Evolutionary conservation across 2,113 vertebrate genomes (phyloP), one percentile per base, ranked within the genome.

Genomic region (Lepisosteus oculatus): DNA sequence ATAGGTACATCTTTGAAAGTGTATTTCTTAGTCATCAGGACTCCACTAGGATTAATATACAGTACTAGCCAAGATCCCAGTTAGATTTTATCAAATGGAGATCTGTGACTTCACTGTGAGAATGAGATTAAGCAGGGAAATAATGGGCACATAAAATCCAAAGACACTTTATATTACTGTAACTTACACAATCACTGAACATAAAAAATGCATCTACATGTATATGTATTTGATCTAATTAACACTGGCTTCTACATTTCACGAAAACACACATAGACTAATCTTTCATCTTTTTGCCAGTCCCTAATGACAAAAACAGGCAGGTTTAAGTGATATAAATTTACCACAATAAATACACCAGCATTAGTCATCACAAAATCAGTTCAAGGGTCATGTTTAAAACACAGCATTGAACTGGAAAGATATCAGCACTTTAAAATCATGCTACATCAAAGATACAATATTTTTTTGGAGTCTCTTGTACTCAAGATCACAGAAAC

Each of bases 231-330:
- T 71, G 79, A 88, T 88, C 84, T 83, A 81, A 69, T 13, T 12
- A 42, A 51, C 15, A 9, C 11, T 14, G 13, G 12, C 57, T 68
- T 74, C 51, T 54, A 68, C 11, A 15, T 68, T 68, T 68, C 66
- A 54, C 14, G 54, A 68, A n/a, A 65, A 65, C 66, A 54, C 83
- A 70, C 81, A 74, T 77, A 83, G 88, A 87, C 92, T 91, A 83
- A 86, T 81, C 90, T 91, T 94, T 93, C 90, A 94, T 96, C 91
- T 93, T 87, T 88, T 91, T 94, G 92, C 90, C 29, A 91, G 88
- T 89, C 85, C 89, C 86, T 97, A 95, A 98, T 95, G 94, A 94
- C 91, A 93, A 95, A 96, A 61, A 88, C 95, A 97, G 95, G 94
- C 91, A 74, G 77, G 77, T 88, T 86, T 91, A 92, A 89, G 93